These are phyloP conservation scores for Mesodorylaimus sp. DNA, from an alignment of 2,888 invertebrate genomes.

Conservation along the genomic window DNA sequence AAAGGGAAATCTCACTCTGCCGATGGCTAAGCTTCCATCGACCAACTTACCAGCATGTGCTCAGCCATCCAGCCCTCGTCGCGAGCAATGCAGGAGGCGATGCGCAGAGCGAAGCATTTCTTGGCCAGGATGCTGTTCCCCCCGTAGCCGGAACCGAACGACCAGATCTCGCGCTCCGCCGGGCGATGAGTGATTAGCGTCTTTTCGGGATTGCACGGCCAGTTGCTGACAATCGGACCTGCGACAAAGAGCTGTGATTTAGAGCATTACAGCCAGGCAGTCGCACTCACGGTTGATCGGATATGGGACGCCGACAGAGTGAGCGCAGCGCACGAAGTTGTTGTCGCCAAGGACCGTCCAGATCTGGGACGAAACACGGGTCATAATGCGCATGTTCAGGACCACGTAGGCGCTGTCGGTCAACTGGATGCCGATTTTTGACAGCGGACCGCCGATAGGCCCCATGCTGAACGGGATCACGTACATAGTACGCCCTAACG, in stretches of 20 bases:
- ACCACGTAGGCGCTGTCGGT: constrained; percentile 96
- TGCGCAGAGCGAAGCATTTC: constrained; percentile 87
- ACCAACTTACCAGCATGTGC: constrained; percentile 64
- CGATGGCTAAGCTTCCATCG: too few species aligned
- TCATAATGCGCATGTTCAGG: constrained; percentile 92
- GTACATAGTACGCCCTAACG: constrained; percentile 69
- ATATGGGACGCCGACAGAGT: constrained; percentile 69
- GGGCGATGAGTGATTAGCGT: constrained; percentile 80
- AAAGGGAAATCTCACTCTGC: too few species aligned
- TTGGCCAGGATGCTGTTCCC: constrained; percentile 90
- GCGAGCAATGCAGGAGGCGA: constrained; percentile 81
- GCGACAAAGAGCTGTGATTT: constrained; percentile 14
- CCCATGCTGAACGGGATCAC: constrained; percentile 98
- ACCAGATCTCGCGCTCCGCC: constrained; percentile 61
- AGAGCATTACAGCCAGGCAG: not conserved
- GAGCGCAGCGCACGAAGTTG: constrained; percentile 71
- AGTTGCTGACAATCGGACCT: constrained; percentile 42
- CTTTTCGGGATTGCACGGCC: constrained; percentile 92
- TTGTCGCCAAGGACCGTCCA: constrained; percentile 39
- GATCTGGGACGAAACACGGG: constrained; percentile 60
- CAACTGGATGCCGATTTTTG: constrained; percentile 84
- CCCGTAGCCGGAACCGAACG: constrained; percentile 85
- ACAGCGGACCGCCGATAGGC: constrained; percentile 75
- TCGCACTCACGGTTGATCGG: constrained; percentile 39
- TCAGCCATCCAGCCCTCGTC: constrained; percentile 98